Evolutionary conservation across 2,797 vertebrate genomes (phyloP), one percentile per base, ranked within the genome.

Genomic region (Falco berigora): DNA sequence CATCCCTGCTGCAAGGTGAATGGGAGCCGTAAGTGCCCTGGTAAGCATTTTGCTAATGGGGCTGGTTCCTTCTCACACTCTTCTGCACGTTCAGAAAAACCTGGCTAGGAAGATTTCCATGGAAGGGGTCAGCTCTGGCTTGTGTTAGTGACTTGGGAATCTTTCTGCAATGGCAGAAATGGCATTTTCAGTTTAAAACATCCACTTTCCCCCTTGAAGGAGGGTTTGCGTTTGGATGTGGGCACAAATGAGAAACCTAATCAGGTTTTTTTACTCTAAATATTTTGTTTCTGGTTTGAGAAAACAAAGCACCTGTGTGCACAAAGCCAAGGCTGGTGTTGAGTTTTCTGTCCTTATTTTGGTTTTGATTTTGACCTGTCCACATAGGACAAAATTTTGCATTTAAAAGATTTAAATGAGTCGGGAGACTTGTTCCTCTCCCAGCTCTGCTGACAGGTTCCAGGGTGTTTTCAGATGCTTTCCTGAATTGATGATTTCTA

Each of bases 401-500:
- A 93, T 95, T 47, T 76, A 9, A 73, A 92, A 81, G 71, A 92
- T 92, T 92, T 76, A 96, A 97, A 96, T 94, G 93, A 96, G 92
- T 38, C 8, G 0, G 21, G 95, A 95, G 94, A 97, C 83, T 82
- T 50, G 86, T 32, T 96, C 77, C 63, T 21, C n/a, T 95, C 88
- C 71, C 94, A 88, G 93, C 88, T 87, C 91, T 84, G 95, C 88
- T 90, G 90, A 66, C 91, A 93, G 90, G 85, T 92, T 95, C 87
- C 92, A 83, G 89, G 85, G 68, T 80, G 58, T 58, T 90, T 92
- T 92, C 85, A 90, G 92, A 80, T 84, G 79, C 73, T 88, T 58
- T 88, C 73, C 77, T 89, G 87, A 94, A 95, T 95, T 96, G 95
- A 95, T 94, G 94, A 86, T 96, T 96, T 97, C 94, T 96, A 96